Evolutionary conservation across 1,140 invertebrate species (phyloP), one percentile per base, ranked within the genome.

Genomic region (Drosophila nasuta): DNA sequence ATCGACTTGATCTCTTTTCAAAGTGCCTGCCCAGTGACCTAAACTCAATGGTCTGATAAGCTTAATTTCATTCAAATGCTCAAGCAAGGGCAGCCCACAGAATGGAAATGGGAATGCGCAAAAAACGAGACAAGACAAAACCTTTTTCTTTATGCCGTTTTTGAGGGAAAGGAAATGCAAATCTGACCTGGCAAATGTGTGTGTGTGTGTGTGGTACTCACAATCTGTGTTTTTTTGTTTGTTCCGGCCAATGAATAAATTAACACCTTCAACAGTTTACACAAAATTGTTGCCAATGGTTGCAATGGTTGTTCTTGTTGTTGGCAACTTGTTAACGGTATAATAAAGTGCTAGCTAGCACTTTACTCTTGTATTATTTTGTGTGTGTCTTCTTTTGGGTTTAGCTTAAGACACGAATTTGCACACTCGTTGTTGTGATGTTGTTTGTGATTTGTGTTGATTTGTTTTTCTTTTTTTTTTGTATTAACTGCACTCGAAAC

Each of bases 11-110:
- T 17, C 54, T 57, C 51, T 71, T 67, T 76, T 63, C 60, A 66
- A 25, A 38, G 74, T 71, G 85, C 56, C 63, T 80, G 81, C 75
- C 81, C 81, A 89, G 86, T 89, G 85, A 89, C 85, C 85, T 89
- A 86, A 90, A 90, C 85, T 68, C 75, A 89, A 85, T 85, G 85
- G 86, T 89, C 85, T 89, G 69, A 89, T 89, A 77, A 90, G 70
- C 63, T 77, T 67, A 66, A 77, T 74, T 77, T 74, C 51, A 57
- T 76, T 66, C 69, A 59, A 65, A 60, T 62, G 64, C 66, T 56
- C 64, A 75, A 25, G 57, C 63, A 64, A 75, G 43, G 58, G 74
- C 46, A 68, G 51, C 68, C 58, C 64, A 38, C 30, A 38, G 48
- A 60, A 52, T 20, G 20, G 38, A 43, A 46, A 30, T 35, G 46